Percentiles rank a stretch among this genome's conserved stretches.
These are phyloP conservation scores for Phymorhynchus buccinoides DNA, from an alignment of 1,140 invertebrate genomes.

Conservation along the genomic window DNA sequence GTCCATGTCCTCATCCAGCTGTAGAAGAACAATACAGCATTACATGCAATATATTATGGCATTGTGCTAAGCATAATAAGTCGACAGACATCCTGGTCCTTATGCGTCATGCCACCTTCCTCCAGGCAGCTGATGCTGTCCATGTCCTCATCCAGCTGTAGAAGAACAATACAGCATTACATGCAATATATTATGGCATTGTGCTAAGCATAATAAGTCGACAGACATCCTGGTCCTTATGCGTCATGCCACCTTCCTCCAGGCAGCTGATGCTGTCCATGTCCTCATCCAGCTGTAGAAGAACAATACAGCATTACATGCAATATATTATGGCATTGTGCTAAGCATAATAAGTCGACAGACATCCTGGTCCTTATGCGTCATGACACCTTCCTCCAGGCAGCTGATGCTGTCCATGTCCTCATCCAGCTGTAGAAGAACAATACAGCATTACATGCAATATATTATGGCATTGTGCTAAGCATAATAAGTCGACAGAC, in stretches of 20 bases:
- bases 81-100: slow-evolving; percentile 87
- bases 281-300: slow-evolving; percentile 69
- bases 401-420: slow-evolving; percentile 69
- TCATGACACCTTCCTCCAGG: slow-evolving; percentile 81
- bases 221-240: slow-evolving; percentile 88
- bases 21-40: neutral
- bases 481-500: slow-evolving; percentile 91
- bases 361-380: slow-evolving; percentile 88
- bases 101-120: slow-evolving; percentile 87
- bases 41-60: no score
- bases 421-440: slow-evolving; percentile 66
- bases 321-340: no score
- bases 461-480: no score
- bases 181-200: no score
- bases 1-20: slow-evolving; percentile 73
- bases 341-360: slow-evolving; percentile 93
- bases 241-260: slow-evolving; percentile 85
- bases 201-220: no score
- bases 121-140: slow-evolving; percentile 72
- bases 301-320: no score
- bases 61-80: no score
- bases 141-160: slow-evolving; percentile 72
- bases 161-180: neutral
- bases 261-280: slow-evolving; percentile 68
- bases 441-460: no score